Base-by-base conservation (phyloP, 2,888 invertebrate species). In the Trisateles emortualis region DNA sequence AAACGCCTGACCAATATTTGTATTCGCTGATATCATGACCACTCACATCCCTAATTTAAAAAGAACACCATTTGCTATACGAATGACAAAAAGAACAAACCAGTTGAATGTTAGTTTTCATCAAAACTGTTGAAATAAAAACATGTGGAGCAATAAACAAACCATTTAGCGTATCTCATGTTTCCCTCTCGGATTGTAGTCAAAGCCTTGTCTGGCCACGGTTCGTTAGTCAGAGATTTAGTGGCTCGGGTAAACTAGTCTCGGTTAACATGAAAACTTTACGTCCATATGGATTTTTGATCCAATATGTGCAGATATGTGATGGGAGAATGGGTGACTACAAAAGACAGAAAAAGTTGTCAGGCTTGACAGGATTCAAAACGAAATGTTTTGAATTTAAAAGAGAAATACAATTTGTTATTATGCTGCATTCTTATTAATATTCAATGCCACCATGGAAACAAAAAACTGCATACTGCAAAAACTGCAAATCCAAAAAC, bases 161-260 rank as follows among this genome's bases (percentile, higher is more conserved):
- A 52, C 26, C 41, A 41, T 65, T 58, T 52, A 52, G 41, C 17
- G 32, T 40, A 26, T 45, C 47, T 41, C 48, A 22, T 42, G 16
- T 45, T 42, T 42, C 58, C 36, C 50, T 52, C 51, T 51, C 52
- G 26, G 56, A 49, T 63, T 59, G 57, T 40, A 59, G 57, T 64
- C 63, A 65, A 72, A 68, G 56, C 58, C 54, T 59, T 56, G 61
- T 52, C 50, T 61, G 14, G 33, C 30, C 11, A 39, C 35, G 78
- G 76, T 77, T 81, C 79, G 77, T 81, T 80, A 78, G 72, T 56
- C 72, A 51, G 59, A 68, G 72, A 72, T 74, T 74, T 74, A 68
- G 68, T 60, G 55, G 35, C 60, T 58, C 58, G 32, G 30, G 8
- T 3, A 8, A 36, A 43, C 52, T 17, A 39, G 36, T 30, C 52